Evolutionary conservation across 2,797 vertebrate genomes (phyloP).

Genomic region (Poeciliopsis gracilis): DNA sequence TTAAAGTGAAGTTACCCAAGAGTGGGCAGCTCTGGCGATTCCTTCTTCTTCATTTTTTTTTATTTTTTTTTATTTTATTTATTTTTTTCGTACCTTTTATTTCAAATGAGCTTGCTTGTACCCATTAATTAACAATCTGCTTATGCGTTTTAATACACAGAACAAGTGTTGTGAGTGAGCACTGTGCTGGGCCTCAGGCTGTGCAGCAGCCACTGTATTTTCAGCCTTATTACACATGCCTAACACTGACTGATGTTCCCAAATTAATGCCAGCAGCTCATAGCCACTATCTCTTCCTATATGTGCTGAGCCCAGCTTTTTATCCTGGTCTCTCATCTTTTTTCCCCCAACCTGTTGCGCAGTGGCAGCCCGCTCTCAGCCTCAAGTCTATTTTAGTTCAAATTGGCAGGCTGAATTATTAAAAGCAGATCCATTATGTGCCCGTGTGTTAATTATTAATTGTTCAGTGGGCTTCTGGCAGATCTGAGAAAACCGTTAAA

Average conservation of each 20-base stretch:
- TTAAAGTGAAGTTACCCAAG: conserved; percentile 18
- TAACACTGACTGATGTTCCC: conserved; percentile 60
- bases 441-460: conserved; percentile 80
- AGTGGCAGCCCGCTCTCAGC: conserved; percentile 53
- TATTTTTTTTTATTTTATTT: neutral
- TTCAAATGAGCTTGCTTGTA: conserved; percentile 34
- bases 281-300: conserved; percentile 34
- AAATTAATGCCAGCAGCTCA: conserved; percentile 51
- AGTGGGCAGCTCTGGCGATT: conserved; percentile 11
- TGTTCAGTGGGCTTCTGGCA: conserved; percentile 59
- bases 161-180: conserved; percentile 68
- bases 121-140: conserved; percentile 48
- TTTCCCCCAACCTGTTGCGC: conserved; percentile 69
- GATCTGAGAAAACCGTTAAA: conserved; percentile 67
- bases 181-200: conserved; percentile 53
- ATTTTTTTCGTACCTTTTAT: conserved; percentile 20
- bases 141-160: conserved; percentile 57
- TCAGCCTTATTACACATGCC: conserved; percentile 65
- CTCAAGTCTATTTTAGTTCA: conserved; percentile 73
- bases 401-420: conserved; percentile 80
- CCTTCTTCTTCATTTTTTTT: neutral
- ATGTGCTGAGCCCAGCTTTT: conserved; percentile 36
- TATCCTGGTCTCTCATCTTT: conserved; percentile 37
- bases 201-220: conserved; percentile 57
- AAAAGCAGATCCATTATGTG: conserved; percentile 77